Conservation (phyloP, 64 coral and sea anemone species). For the Dendrophyllia cribrosa region DNA sequence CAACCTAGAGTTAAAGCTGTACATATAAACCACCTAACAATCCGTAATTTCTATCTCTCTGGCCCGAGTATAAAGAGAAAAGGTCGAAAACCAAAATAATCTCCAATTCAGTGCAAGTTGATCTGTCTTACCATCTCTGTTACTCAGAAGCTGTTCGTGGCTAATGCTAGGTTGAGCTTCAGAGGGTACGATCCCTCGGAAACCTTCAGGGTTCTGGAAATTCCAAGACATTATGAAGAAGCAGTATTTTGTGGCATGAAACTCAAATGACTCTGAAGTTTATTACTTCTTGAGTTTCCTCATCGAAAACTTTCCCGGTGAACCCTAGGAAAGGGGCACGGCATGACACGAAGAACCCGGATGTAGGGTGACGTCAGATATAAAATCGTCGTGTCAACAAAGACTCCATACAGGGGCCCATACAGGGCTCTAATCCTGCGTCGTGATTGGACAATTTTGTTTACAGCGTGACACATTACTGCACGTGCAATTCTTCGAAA, state of each 20-base stretch:
- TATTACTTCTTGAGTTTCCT: constrained; percentile 4
- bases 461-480: background rate
- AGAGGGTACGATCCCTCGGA: background rate
- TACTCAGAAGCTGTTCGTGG: constrained; percentile 84
- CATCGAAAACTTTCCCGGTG: background rate
- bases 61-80: constrained; percentile 9
- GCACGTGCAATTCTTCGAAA: background rate
- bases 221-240: constrained; percentile 28
- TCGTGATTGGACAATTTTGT: constrained; percentile 18
- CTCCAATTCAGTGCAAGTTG: background rate
- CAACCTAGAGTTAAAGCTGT: constrained; percentile 2
- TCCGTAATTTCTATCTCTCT: constrained; percentile 2
- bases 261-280: background rate
- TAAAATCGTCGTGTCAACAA: constrained; percentile 9
- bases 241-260: background rate
- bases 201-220: constrained; percentile 10
- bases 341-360: constrained; percentile 44
- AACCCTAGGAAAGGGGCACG: constrained; percentile 36
- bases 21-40: constrained; percentile 22
- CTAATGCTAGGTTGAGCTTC: constrained; percentile 41
- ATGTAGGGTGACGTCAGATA: constrained; percentile 43
- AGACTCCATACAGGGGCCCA: background rate
- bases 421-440: background rate
- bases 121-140: constrained; percentile 81
- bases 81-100: constrained; percentile 44